phyloP scores from a whole-genome alignment of 2,888 invertebrate genomes.

The Flexamia atlantica region DNA sequence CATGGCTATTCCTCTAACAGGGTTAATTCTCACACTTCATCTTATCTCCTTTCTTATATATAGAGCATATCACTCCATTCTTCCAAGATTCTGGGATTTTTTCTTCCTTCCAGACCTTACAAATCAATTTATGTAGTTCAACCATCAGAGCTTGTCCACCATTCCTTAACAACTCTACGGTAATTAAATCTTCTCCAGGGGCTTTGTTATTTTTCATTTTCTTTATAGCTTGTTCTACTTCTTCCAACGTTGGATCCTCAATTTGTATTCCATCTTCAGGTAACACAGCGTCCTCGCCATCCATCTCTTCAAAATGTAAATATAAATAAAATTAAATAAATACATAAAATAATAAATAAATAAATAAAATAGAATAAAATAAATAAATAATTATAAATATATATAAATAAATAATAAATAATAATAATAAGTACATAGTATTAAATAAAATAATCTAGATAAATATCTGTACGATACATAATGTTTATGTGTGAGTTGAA shows the following conservation, averaged over 20 bases:
- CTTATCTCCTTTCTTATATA: slow-evolving; percentile 29
- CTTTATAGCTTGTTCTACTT: not conserved
- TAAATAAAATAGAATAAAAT: too few species aligned
- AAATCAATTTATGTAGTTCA: not conserved
- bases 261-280: not conserved
- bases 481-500: too few species aligned
- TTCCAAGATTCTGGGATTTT: too few species aligned
- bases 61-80: slow-evolving; percentile 23
- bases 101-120: too few species aligned
- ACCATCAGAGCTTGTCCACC: not conserved
- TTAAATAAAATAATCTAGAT: too few species aligned
- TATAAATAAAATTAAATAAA: too few species aligned
- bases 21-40: slow-evolving; percentile 21
- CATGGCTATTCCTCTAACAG: slow-evolving; percentile 25
- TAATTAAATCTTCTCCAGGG: not conserved
- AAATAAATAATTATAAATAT: too few species aligned
- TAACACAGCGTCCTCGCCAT: not conserved
- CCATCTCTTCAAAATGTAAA: not conserved
- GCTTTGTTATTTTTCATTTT: not conserved
- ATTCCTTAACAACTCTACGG: not conserved
- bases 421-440: too few species aligned
- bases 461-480: too few species aligned
- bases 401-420: too few species aligned
- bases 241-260: not conserved
- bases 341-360: too few species aligned